phyloP scores from a whole-genome alignment of 2,888 invertebrate genomes.

The Iselma pallidipennis region DNA sequence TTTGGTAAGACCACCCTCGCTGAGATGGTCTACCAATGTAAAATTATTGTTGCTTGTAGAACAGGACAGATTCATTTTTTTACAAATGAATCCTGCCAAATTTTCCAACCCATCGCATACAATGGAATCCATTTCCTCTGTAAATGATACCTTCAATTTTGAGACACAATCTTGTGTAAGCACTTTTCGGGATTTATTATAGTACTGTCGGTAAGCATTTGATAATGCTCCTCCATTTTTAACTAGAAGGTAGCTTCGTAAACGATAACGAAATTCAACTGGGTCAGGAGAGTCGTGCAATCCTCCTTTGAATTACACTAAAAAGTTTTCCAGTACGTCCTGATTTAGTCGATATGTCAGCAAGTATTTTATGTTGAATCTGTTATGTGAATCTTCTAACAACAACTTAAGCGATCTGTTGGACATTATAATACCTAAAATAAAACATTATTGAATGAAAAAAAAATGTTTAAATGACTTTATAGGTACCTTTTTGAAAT shows the following conservation, averaged over 20 bases:
- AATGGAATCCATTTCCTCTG: slow-evolving; percentile 15
- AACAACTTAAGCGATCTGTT: slow-evolving; percentile 22
- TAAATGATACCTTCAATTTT: slow-evolving; percentile 1
- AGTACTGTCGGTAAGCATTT: neutral
- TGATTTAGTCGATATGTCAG: slow-evolving; percentile 35
- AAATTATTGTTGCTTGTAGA: neutral
- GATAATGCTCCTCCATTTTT: slow-evolving; percentile 24
- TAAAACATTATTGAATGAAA: neutral
- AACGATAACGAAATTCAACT: slow-evolving; percentile 33
- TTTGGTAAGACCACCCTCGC: slow-evolving; percentile 16
- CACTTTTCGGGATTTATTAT: neutral
- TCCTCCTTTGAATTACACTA: slow-evolving; percentile 28
- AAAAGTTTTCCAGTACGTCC: slow-evolving; percentile 34
- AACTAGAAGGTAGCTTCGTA: slow-evolving; percentile 32
- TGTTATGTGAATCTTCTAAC: slow-evolving; percentile 18
- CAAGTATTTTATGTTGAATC: slow-evolving; percentile 27
- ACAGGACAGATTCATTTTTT: slow-evolving; percentile 11
- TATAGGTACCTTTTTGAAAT: slow-evolving; percentile 31
- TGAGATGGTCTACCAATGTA: slow-evolving; percentile 8
- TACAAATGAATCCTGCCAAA: slow-evolving; percentile 30
- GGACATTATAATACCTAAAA: slow-evolving; percentile 28
- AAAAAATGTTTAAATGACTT: neutral
- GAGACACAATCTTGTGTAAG: too few relatives aligned
- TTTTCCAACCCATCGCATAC: slow-evolving; percentile 33
- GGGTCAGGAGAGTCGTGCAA: slow-evolving; percentile 32